These are phyloP conservation scores for Microtus richardsoni DNA, from an alignment of 2,113 vertebrate genomes.

Conservation along the genomic window DNA sequence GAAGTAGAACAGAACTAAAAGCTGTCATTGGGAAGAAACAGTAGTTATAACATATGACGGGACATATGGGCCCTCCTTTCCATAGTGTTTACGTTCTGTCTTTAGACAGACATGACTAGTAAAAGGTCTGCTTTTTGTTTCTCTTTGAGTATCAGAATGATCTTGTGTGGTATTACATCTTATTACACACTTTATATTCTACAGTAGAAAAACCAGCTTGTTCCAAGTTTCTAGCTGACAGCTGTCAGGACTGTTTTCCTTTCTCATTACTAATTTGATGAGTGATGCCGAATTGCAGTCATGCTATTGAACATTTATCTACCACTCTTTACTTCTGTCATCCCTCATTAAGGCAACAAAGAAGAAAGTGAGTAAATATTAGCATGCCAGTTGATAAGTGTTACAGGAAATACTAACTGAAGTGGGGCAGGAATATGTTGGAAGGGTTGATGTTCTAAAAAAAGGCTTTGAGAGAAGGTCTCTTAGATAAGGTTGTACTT, in stretches of 20 bases:
- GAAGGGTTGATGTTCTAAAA: not conserved
- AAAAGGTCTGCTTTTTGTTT: not conserved
- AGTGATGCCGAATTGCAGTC: not conserved
- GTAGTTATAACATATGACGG: not conserved
- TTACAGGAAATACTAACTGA: not conserved
- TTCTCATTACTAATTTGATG: not conserved
- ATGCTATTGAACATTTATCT: not conserved
- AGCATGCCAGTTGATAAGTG: not conserved
- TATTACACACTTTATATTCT: not conserved
- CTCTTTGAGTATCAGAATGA: not conserved
- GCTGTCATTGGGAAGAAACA: not conserved
- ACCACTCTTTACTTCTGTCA: not conserved
- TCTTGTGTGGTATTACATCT: not conserved
- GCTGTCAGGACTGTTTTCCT: conserved; percentile 18
- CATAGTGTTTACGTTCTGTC: not conserved
- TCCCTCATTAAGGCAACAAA: not conserved
- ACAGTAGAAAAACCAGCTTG: not conserved
- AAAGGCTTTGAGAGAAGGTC: not conserved
- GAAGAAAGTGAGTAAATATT: not conserved
- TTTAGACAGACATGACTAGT: not conserved
- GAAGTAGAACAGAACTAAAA: not conserved
- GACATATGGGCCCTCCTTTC: not conserved
- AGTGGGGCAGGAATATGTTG: not conserved
- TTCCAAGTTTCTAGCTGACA: not conserved
- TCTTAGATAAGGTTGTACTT: not conserved